Conservation (phyloP, 2,888 invertebrate genomes). For the Heliconius ethilla region DNA sequence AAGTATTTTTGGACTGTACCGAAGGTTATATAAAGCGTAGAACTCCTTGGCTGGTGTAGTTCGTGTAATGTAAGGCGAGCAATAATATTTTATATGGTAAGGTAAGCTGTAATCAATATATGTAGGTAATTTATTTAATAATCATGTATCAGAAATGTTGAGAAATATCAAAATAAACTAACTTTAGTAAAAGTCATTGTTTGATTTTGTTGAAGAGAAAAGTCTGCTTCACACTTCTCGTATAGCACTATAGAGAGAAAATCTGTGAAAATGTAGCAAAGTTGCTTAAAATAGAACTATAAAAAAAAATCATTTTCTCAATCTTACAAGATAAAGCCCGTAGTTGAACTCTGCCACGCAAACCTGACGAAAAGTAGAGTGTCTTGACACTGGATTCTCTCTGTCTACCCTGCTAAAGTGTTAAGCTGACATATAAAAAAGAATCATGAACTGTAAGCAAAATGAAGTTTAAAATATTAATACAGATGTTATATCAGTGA, state of each 20-base stretch:
- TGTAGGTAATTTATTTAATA: background rate
- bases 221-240: no score
- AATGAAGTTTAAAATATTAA: background rate
- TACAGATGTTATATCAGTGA: constrained; percentile 28
- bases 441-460: background rate
- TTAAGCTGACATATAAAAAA: background rate
- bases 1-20: constrained; percentile 7
- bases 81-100: background rate
- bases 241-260: no score
- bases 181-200: background rate
- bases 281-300: no score
- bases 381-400: background rate
- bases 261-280: no score
- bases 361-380: background rate
- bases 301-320: no score
- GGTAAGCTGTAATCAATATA: constrained; percentile 20
- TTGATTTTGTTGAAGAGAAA: background rate
- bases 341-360: background rate
- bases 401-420: background rate
- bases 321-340: no score
- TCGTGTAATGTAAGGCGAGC: background rate
- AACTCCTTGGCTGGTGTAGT: background rate
- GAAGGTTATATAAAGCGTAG: background rate
- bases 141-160: background rate
- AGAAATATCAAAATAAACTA: background rate